phyloP scores from a whole-genome alignment of 2,888 invertebrate species.

The Tineola bisselliella region DNA sequence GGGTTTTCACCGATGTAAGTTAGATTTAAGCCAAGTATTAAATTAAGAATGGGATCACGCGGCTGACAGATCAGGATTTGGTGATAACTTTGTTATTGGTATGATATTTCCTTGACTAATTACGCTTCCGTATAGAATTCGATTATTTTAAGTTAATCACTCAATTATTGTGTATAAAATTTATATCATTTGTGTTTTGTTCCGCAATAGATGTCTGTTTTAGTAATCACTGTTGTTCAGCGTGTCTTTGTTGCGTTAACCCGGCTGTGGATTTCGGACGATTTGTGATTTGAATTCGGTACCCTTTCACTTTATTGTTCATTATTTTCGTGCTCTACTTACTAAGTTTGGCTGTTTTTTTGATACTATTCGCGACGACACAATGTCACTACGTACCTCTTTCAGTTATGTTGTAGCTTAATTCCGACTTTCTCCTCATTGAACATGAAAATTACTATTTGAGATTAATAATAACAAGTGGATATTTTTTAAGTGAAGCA shows the following conservation, averaged over 20 bases:
- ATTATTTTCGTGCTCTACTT: slow-evolving; percentile 65
- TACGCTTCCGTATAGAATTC: slow-evolving; percentile 12
- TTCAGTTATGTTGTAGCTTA: neutral
- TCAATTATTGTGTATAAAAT: too few species aligned
- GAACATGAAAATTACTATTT: neutral
- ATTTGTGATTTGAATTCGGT: slow-evolving; percentile 24
- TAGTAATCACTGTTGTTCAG: slow-evolving; percentile 27
- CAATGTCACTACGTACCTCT: neutral
- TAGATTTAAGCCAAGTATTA: neutral
- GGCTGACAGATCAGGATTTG: slow-evolving; percentile 36
- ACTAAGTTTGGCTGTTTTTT: slow-evolving; percentile 24
- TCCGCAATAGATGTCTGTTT: slow-evolving; percentile 21
- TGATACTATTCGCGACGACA: slow-evolving; percentile 15
- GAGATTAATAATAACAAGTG: too few species aligned
- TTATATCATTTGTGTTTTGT: neutral
- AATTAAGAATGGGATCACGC: slow-evolving; percentile 41
- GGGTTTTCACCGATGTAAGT: neutral
- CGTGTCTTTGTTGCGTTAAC: slow-evolving; percentile 19
- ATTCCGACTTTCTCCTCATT: neutral
- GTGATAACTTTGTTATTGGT: slow-evolving; percentile 43
- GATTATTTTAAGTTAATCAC: neutral
- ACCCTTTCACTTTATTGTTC: slow-evolving; percentile 62
- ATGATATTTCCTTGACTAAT: slow-evolving; percentile 20
- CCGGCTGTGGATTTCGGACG: neutral
- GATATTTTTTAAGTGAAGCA: too few species aligned